A percentile compares a stretch with the other conserved stretches of the same genome.
Conservation (phyloP, 2,797 vertebrate genomes). For the Arctocebus calabarensis region DNA sequence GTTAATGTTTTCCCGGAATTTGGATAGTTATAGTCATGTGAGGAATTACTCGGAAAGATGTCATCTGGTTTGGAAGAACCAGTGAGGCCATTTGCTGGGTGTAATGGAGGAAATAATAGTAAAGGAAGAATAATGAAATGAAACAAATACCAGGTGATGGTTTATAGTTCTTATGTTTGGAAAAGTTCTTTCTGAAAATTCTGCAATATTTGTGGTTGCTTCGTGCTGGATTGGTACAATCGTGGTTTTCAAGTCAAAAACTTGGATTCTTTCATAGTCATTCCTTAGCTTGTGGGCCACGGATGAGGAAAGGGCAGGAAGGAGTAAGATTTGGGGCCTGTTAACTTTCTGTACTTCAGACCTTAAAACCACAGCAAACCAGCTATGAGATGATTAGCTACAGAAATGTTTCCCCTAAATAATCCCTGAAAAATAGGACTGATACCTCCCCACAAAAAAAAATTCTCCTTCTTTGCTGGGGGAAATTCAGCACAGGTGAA, state of each 20-base stretch:
- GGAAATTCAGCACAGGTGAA: constrained; percentile 12
- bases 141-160: background rate
- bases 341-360: background rate
- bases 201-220: background rate
- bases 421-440: background rate
- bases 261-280: background rate
- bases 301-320: background rate
- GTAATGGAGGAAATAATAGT: background rate
- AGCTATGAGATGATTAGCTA: background rate
- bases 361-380: background rate
- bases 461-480: background rate
- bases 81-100: background rate
- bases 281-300: background rate
- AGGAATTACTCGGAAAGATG: background rate
- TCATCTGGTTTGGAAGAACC: background rate
- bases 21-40: background rate
- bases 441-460: background rate
- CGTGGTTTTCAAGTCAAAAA: background rate
- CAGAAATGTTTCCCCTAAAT: background rate
- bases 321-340: background rate
- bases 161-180: background rate
- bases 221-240: background rate
- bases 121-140: background rate
- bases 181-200: background rate
- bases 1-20: background rate